Evolutionary conservation across 64 coral and sea anemone species (phyloP).

Genomic region (Cladopsammia gracilis): DNA sequence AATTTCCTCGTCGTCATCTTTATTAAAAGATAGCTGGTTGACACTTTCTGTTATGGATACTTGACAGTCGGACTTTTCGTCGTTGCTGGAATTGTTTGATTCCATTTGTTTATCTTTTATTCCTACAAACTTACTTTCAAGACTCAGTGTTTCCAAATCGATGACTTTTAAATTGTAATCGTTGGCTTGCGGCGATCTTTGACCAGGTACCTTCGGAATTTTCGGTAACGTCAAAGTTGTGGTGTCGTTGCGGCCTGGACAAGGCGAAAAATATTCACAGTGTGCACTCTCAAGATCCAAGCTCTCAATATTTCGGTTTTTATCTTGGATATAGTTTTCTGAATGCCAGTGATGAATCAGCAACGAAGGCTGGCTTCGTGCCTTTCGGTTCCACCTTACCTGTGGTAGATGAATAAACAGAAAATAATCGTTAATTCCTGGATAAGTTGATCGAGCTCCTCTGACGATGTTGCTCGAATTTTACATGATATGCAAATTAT

Average conservation of each 20-base stretch:
- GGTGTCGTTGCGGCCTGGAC: neutral
- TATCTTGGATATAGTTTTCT: neutral
- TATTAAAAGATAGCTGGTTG: neutral
- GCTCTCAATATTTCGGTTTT: neutral
- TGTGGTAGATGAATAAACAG: neutral
- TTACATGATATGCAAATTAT: neutral
- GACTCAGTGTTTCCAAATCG: neutral
- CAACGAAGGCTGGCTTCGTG: neutral
- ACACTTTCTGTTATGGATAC: slow-evolving; percentile 7
- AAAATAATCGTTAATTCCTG: neutral
- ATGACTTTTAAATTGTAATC: neutral
- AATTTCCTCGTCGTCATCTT: neutral
- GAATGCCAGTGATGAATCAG: neutral
- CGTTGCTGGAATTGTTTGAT: neutral
- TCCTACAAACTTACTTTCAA: neutral
- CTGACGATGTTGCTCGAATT: neutral
- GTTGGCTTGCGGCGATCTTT: neutral
- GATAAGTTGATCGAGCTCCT: no score
- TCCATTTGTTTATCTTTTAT: slow-evolving; percentile 2
- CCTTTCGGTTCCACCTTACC: neutral
- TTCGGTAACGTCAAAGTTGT: slow-evolving; percentile 5
- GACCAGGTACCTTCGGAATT: neutral
- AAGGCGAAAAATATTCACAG: neutral
- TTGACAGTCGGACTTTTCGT: slow-evolving; percentile 4
- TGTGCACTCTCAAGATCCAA: neutral